Conservation (phyloP, 2,797 vertebrate genomes). For the Melopsittacus undulatus region DNA sequence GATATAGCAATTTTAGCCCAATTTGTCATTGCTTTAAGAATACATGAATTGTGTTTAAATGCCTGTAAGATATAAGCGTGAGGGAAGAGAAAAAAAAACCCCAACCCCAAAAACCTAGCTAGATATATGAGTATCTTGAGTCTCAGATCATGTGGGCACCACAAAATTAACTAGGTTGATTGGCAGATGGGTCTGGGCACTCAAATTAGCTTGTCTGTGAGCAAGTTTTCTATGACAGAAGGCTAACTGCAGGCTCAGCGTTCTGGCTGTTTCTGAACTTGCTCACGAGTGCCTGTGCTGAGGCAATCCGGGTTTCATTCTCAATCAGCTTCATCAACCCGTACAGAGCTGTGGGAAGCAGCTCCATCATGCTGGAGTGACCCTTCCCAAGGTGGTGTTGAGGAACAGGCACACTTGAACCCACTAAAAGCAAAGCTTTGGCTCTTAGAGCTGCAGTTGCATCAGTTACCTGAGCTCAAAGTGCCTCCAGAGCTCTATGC, state of each 20-base stretch:
- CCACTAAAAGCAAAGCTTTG: background rate
- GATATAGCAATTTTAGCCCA: background rate
- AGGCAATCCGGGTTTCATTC: background rate
- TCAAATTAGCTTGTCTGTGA: constrained; percentile 48
- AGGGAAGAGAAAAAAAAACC: background rate
- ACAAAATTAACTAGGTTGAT: constrained; percentile 39
- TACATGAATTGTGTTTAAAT: background rate
- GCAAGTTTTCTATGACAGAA: constrained; percentile 22
- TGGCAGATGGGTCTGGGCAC: constrained; percentile 61
- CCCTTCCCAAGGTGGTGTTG: rapidly evolving
- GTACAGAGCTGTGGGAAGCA: background rate
- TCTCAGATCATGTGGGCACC: background rate
- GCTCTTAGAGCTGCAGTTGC: background rate
- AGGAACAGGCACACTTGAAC: background rate
- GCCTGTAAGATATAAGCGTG: background rate
- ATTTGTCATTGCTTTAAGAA: background rate
- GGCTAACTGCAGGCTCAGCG: background rate
- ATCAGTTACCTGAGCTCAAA: background rate
- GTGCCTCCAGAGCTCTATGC: background rate
- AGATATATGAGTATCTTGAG: background rate
- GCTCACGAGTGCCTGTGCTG: background rate
- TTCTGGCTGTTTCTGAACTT: background rate
- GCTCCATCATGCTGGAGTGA: background rate
- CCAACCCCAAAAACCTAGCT: background rate
- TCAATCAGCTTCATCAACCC: background rate